Evolutionary conservation across 2,113 vertebrate species (phyloP).

Genomic region (Nycticebus coucang): DNA sequence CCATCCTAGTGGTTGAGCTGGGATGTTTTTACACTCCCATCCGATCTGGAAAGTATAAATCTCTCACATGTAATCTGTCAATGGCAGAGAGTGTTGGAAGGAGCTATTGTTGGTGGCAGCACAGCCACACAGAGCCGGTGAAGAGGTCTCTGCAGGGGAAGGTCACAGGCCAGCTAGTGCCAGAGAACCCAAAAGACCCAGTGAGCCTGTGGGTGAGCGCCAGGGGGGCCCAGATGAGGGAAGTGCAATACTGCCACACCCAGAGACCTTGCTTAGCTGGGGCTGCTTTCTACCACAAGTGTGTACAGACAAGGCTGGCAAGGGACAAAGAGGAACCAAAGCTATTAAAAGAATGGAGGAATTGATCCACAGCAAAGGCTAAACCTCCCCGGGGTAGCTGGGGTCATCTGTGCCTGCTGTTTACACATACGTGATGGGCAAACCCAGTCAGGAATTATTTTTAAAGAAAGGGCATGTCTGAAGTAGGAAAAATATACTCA

Average conservation of each 20-base stretch:
- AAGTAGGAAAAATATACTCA: background rate
- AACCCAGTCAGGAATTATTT: background rate
- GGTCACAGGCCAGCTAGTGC: background rate
- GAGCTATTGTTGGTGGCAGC: background rate
- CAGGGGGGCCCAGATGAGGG: conserved; percentile 48
- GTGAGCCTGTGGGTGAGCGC: background rate
- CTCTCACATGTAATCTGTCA: no score
- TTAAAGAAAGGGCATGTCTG: background rate
- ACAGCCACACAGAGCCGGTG: background rate
- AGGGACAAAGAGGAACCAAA: conserved; percentile 74
- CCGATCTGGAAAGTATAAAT: background rate
- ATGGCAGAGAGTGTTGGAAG: background rate
- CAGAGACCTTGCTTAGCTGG: conserved; percentile 29
- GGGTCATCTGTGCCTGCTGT: conserved; percentile 21
- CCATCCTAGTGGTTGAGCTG: background rate
- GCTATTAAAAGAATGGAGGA: conserved; percentile 79
- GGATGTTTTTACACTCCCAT: background rate
- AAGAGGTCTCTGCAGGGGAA: background rate
- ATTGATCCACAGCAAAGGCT: conserved; percentile 54
- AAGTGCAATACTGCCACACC: conserved; percentile 59
- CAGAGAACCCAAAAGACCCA: background rate
- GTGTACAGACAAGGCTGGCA: conserved; percentile 56
- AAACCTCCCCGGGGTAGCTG: conserved; percentile 7
- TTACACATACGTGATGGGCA: background rate
- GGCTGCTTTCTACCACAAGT: conserved; percentile 69